Evolutionary conservation across 2,888 invertebrate genomes (phyloP).

Genomic region (Philonicus albiceps): DNA sequence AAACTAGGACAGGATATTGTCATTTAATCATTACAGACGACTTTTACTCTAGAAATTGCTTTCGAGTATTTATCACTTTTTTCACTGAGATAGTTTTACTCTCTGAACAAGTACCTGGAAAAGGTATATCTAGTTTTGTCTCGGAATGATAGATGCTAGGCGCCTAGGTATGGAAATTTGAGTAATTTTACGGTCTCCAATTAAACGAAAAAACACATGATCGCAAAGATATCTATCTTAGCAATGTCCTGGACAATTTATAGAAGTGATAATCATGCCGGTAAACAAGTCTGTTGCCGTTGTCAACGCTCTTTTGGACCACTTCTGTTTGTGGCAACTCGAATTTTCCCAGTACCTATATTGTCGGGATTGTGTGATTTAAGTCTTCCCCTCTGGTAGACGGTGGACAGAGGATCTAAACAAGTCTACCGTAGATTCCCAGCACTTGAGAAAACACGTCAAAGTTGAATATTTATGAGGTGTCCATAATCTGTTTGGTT

Average conservation of each 20-base stretch:
- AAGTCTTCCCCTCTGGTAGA: background rate
- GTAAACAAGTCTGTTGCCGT: background rate
- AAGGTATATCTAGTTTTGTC: background rate
- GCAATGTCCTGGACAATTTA: background rate
- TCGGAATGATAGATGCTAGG: background rate
- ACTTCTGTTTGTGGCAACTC: background rate
- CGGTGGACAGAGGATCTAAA: background rate
- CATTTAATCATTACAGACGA: background rate
- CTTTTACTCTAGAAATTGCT: background rate
- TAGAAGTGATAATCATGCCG: background rate
- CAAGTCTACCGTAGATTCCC: background rate
- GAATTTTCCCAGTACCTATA: background rate
- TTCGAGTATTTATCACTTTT: background rate
- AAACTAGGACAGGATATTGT: background rate
- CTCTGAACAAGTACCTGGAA: background rate
- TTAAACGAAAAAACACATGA: background rate
- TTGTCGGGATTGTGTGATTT: background rate
- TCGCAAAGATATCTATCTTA: background rate
- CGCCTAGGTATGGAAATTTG: background rate
- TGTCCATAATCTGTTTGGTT: background rate
- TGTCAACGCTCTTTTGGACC: background rate
- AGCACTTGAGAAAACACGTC: background rate
- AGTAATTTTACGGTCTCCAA: background rate
- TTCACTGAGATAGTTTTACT: background rate
- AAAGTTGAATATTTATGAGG: slow-evolving; percentile 26